Percentiles rank a stretch among this genome's conserved stretches.
Conservation (phyloP, 2,888 invertebrate species). For the Agrochola lychnidis region DNA sequence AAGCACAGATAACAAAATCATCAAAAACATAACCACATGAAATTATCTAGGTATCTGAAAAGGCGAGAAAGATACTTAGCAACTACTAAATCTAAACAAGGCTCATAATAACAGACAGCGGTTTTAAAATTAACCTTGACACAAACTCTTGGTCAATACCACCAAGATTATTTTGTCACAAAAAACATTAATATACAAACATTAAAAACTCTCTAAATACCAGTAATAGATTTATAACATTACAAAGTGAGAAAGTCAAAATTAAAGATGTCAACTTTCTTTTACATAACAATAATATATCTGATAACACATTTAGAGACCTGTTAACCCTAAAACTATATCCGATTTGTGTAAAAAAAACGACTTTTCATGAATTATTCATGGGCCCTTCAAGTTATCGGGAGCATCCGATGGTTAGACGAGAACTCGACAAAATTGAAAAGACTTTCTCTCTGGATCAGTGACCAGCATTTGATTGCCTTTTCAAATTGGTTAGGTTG, state of each 20-base stretch:
- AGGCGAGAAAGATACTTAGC: neutral
- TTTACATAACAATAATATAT: slow-evolving; percentile 59
- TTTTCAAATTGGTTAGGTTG: slow-evolving; percentile 52
- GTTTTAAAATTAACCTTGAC: slow-evolving; percentile 33
- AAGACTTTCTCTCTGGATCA: slow-evolving; percentile 9
- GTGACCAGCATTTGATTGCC: slow-evolving; percentile 25
- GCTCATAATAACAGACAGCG: neutral
- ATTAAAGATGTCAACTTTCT: slow-evolving; percentile 63
- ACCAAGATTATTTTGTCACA: slow-evolving; percentile 19
- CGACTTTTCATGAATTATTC: slow-evolving; percentile 64
- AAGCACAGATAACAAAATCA: neutral
- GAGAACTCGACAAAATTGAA: slow-evolving; percentile 54
- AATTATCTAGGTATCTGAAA: neutral
- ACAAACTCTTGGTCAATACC: slow-evolving; percentile 23
- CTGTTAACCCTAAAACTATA: slow-evolving; percentile 68
- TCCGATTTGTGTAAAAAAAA: slow-evolving; percentile 65
- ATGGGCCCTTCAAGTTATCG: slow-evolving; percentile 64
- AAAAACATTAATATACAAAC: slow-evolving; percentile 19
- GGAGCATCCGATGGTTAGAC: slow-evolving; percentile 49
- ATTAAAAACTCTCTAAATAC: slow-evolving; percentile 55
- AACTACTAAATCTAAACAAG: neutral
- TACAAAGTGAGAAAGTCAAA: slow-evolving; percentile 58
- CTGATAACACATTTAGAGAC: slow-evolving; percentile 55
- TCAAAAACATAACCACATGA: neutral
- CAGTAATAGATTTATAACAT: slow-evolving; percentile 44